Base-by-base conservation (phyloP, 1,140 invertebrate species). In the Orchesella cincta region DNA sequence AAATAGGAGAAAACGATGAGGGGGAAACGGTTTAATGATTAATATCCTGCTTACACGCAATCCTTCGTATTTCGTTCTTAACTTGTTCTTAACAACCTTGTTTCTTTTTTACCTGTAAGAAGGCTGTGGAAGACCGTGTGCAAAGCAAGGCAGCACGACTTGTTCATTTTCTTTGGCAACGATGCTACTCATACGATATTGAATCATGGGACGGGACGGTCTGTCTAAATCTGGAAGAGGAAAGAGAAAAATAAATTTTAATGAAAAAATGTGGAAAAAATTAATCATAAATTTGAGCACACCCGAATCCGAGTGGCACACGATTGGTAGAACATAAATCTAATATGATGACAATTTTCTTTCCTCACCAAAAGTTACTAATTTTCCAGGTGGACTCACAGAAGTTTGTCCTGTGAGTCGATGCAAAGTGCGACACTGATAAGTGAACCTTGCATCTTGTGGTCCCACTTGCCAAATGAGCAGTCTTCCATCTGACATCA, bases 311-410 rank as follows among this genome's bases (percentile, higher is more conserved):
- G 54, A 16, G 54, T 18, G 23, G n/a, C 54, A 57, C 12, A 57
- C 12, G 26, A 26, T 14, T 5, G n/a, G 12, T 57, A 57, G 39
- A 18, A 57, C 54, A 57, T 57, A 57, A 57, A 57, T 57, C 54
- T n/a, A n/a, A n/a, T n/a, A n/a, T n/a, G n/a, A n/a, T n/a, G n/a
- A n/a, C n/a, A n/a, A n/a, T n/a, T 57, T 57, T 57, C 23, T 14
- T 84, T 28, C 87, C 88, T 87, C 87, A 91, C 90, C 90, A 83
- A 89, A 89, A 84, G 93, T 91, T 82, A 91, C 88, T 76, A 93
- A 88, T 83, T 89, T 91, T 20, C 91, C 91, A 54, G 91, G 88
- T 31, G 88, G 88, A 84, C 92, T 93, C 77, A 90, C 88, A 75
- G 92, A 91, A 73, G 91, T 90, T 87, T 79, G 75, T 74, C 73